Evolutionary conservation across 2,797 vertebrate genomes (phyloP), one percentile per base, ranked within the genome.

Genomic region (Ficedula albicollis): DNA sequence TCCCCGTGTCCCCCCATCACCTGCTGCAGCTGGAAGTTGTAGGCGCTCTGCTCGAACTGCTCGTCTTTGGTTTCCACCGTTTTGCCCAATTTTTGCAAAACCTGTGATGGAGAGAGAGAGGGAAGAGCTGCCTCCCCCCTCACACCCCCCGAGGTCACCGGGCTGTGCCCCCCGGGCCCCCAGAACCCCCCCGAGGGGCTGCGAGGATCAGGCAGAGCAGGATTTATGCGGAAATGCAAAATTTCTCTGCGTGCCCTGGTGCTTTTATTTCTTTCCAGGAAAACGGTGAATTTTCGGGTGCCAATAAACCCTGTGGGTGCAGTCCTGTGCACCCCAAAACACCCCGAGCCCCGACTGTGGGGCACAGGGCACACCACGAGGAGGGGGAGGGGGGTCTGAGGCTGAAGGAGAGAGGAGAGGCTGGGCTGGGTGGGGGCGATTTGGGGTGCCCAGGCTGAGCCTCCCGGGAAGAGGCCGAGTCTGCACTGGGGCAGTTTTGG

Each of bases 1-100:
- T 48, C 46, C 22, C 46, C 44, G 14, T 36, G 74, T 30, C 55
- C 99, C 99, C 98, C 26, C 25, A 70, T 41, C 56, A 99, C 99
- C 99, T 99, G 99, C 82, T 99, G 99, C 89, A 98, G 98, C 56
- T 96, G 97, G 94, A 99, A 98, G 91, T 98, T 97, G 77, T 94
- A 98, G 27, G 98, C 96, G 77, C 76, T 98, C 27, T 95, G 83
- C 91, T 99, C 99, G 90, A 99, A 99, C 44, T 98, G 95, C 51
- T 99, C 98, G 30, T 99, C 99, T 98, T 98, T 99, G 46, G 98
- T 99, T 97, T 99, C 99, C 70, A 98, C 97, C 0, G 98, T 98
- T 97, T 99, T 99, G 29, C 99, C 99, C 96, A 99, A 87, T 96
- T 97, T 99, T 86, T 99, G 99, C 82, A 99, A 96, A 15, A 99